Percentiles rank a stretch among this genome's conserved stretches.
Conservation (phyloP, 2,888 invertebrate species). For the Agrochola litura region DNA sequence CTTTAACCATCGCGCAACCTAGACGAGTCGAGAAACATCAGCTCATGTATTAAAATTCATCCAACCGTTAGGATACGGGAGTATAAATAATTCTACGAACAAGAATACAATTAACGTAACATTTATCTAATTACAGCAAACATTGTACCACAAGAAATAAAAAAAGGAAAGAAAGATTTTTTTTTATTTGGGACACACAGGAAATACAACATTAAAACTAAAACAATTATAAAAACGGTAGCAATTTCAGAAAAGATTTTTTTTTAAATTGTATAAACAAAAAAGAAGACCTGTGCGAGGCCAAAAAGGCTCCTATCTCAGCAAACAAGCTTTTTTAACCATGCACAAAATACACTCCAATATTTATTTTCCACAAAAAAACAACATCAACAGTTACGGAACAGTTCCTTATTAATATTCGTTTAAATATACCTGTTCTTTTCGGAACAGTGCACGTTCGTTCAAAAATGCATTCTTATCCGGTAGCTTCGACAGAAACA, state of each 20-base stretch:
- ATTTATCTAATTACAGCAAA: neutral
- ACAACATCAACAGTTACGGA: neutral
- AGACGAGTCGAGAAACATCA: neutral
- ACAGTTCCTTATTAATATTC: neutral
- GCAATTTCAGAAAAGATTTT: too few species aligned
- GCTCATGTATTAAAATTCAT: neutral
- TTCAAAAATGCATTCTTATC: slow-evolving; percentile 38
- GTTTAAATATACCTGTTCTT: slow-evolving; percentile 17
- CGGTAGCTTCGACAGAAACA: slow-evolving; percentile 9
- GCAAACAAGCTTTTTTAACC: neutral
- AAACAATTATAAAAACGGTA: too few species aligned
- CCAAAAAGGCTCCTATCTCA: too few species aligned
- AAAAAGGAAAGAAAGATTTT: too few species aligned
- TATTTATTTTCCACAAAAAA: neutral
- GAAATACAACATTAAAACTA: too few species aligned
- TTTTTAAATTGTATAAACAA: too few species aligned
- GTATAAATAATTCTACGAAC: too few species aligned
- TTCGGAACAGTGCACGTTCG: slow-evolving; percentile 4
- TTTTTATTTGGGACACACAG: too few species aligned
- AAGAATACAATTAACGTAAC: neutral
- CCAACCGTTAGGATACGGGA: neutral
- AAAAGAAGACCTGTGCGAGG: too few species aligned
- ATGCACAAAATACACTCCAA: neutral
- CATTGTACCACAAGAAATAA: neutral
- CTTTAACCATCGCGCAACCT: neutral